Percentiles rank a stretch among this genome's conserved stretches.
Evolutionary conservation across 2,888 invertebrate species (phyloP).

Genomic region (Philereme vetulata): DNA sequence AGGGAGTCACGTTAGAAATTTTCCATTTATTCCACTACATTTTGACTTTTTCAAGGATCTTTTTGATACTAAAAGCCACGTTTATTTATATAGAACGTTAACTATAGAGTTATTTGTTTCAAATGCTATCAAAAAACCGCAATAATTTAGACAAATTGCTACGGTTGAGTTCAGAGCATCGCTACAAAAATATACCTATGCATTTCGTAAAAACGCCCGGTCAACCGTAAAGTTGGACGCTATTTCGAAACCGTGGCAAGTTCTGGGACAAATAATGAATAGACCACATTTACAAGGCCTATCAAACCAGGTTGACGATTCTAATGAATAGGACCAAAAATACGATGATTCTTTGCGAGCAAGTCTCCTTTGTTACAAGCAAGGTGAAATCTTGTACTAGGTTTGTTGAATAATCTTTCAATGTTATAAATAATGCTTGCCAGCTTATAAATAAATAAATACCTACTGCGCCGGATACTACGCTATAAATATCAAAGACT

Average conservation of each 20-base stretch:
- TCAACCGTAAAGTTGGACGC: constrained; percentile 58
- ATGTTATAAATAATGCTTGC: constrained; percentile 14
- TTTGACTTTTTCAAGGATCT: neutral
- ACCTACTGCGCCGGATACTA: constrained; percentile 6
- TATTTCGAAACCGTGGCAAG: constrained; percentile 55
- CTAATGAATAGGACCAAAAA: constrained; percentile 34
- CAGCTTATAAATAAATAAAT: constrained; percentile 11
- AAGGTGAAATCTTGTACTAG: constrained; percentile 10
- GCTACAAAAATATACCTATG: constrained; percentile 49
- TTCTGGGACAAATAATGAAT: constrained; percentile 51
- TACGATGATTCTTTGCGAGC: neutral
- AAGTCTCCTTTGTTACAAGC: neutral
- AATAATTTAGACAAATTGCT: constrained; percentile 37
- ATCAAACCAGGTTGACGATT: constrained; percentile 47
- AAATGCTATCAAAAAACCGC: constrained; percentile 2
- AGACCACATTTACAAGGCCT: constrained; percentile 64
- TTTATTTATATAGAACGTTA: too few relatives aligned
- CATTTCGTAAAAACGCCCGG: constrained; percentile 63
- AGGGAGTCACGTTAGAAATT: neutral
- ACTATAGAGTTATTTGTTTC: neutral
- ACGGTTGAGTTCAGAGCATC: constrained; percentile 47
- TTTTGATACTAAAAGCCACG: neutral
- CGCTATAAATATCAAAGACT: constrained; percentile 25
- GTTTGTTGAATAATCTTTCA: constrained; percentile 3
- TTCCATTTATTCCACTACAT: too few relatives aligned